Base-by-base conservation (phyloP, 2,888 invertebrate species). In the Limnephilus marmoratus region DNA sequence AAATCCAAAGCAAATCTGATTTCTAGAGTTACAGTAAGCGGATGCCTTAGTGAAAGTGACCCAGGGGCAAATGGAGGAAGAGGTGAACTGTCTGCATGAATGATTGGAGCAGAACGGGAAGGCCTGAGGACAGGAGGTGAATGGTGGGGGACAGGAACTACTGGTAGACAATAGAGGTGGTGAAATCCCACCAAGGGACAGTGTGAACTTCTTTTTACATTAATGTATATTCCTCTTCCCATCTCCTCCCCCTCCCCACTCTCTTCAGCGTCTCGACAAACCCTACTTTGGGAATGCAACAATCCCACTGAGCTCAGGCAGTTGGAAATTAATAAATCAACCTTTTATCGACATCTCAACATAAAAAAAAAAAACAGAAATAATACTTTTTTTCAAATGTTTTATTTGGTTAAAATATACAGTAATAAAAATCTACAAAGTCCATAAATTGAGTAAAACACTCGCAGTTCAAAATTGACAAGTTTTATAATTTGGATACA, bases 401-500 rank as follows among this genome's bases (percentile, higher is more conserved):
- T 9, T 45, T 85, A 13, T 68, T 68, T 68, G 24, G 68, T 24
- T 68, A 68, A 68, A 68, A 81, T 81, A 15, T 85, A 86, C 41
- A 80, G n/a, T 24, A 45, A 45, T n/a, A 53, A 85, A 34, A 68
- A 68, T 68, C 68, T 68, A 68, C 24, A 68, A 68, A 68, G 68
- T 68, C 68, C n/a, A 68, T 68, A 68, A 68, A 68, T 68, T 68
- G 68, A 68, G 68, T 68, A 68, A 68, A 68, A 68, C 68, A 68
- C 68, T 90, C 41, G 37, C 81, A 37, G 29, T 45, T 81, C 90
- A 81, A 31, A 83, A 37, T 83, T 37, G 34, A 83, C 31, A 37
- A 83, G 37, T 31, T 83, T 45, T 12, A 85, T 85, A 85, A 85
- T 85, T 85, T n/a, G 45, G 45, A 18, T 85, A 18, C 37, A 31